Conservation (phyloP, 2,888 invertebrate genomes). For the Oligia strigilis region DNA sequence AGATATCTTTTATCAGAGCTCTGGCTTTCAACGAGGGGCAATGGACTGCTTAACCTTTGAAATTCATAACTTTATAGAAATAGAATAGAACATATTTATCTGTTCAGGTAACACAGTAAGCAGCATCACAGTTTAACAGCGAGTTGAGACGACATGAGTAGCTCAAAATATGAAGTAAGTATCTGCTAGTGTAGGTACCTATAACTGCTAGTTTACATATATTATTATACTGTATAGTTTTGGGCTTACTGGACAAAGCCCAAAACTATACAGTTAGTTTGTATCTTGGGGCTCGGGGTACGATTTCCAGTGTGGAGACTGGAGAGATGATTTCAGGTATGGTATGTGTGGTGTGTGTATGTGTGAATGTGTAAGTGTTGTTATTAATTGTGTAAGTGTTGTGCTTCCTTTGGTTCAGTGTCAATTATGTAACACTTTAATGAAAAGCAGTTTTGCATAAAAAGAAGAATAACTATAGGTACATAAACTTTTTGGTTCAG, state of each 20-base stretch:
- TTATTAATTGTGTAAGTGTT: not conserved
- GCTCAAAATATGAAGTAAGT: not conserved
- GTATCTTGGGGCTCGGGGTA: not conserved
- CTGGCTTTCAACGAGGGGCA: slow-evolving; percentile 17
- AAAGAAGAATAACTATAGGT: not conserved
- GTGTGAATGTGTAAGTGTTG: not conserved
- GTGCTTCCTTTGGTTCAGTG: not conserved
- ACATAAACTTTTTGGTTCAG: not conserved
- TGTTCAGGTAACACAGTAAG: no score
- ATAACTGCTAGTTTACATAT: not conserved
- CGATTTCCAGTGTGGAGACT: not conserved
- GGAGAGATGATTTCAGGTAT: not conserved
- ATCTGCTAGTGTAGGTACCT: not conserved
- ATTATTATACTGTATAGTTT: no score
- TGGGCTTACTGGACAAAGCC: no score
- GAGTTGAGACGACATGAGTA: not conserved
- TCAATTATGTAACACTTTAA: not conserved
- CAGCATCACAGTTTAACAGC: not conserved
- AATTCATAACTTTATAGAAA: slow-evolving; percentile 5
- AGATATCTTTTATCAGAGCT: slow-evolving; percentile 46
- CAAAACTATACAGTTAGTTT: not conserved
- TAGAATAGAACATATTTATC: not conserved
- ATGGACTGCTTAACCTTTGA: slow-evolving; percentile 2
- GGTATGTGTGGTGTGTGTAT: not conserved
- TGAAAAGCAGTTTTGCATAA: not conserved